Base-by-base conservation (phyloP, 2,888 invertebrate genomes). In the Nematopogon swammerdamellus region DNA sequence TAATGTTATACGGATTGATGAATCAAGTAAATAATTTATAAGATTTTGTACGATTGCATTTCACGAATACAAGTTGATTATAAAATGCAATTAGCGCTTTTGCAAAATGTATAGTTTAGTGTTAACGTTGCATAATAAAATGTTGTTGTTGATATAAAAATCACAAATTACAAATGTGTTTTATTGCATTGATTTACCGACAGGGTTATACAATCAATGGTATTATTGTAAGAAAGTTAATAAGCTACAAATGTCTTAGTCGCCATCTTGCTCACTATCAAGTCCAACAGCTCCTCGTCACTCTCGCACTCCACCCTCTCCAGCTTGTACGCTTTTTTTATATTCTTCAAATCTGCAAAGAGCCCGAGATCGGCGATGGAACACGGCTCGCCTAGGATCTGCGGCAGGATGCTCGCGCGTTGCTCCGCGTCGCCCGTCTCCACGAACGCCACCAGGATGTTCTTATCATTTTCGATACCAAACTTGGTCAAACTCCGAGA, bases 181-280 rank as follows among this genome's bases (percentile, higher is more conserved):
- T 20, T 49, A 42, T 16, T 16, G 10, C 46, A 47, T 19, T 49
- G 18, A 19, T 45, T 19, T 19, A n/a, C n/a, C 4, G 25, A 19
- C n/a, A n/a, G n/a, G n/a, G n/a, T n/a, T n/a, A n/a, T n/a, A n/a
- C n/a, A n/a, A n/a, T n/a, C n/a, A n/a, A n/a, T n/a, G n/a, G n/a
- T n/a, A n/a, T n/a, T n/a, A n/a, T n/a, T n/a, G n/a, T n/a, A n/a
- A n/a, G n/a, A n/a, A n/a, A n/a, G 4, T 63, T 62, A 70, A 60
- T 70, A 62, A 48, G 72, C 70, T 45, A 82, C 65, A 68, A 84
- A 80, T 58, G 82, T 83, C 64, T 88, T 89, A 5, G 83, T 82
- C 19, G 83, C 84, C 64, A 89, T 88, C 64, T 83, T 83, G 59
- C 84, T 87, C 14, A 88, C 73, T 59, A 89, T 69, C 3, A 84